These are phyloP conservation scores for Spinibarbus caldwelli DNA, from an alignment of 2,797 vertebrate genomes.

Conservation along the genomic window DNA sequence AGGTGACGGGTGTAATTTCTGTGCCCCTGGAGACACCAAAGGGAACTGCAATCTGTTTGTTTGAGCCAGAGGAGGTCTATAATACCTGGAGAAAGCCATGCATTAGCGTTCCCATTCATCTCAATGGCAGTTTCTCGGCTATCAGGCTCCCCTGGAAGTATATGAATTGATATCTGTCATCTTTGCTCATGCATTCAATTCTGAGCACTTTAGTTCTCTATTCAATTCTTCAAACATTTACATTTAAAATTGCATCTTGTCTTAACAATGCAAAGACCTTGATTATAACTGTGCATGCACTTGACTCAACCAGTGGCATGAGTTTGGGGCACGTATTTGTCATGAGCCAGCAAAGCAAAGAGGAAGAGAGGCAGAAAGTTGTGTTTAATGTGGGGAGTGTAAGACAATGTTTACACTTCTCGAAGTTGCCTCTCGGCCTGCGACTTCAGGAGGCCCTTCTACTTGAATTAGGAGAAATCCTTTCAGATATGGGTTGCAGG, in stretches of 20 bases:
- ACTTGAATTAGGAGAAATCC: slow-evolving; percentile 76
- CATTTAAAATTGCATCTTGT: neutral
- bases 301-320: neutral
- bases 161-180: neutral
- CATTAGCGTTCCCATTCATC: slow-evolving; percentile 1
- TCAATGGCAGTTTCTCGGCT: neutral
- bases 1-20: slow-evolving; percentile 8
- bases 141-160: neutral
- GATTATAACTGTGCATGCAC: too few relatives aligned
- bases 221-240: neutral
- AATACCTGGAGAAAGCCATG: neutral
- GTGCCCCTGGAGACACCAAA: neutral
- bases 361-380: slow-evolving; percentile 36
- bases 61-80: slow-evolving; percentile 6
- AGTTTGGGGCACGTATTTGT: neutral
- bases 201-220: neutral
- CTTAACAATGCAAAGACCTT: neutral
- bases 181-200: neutral
- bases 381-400: slow-evolving; percentile 12
- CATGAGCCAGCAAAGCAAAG: neutral
- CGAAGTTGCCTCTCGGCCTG: slow-evolving; percentile 69
- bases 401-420: slow-evolving; percentile 65
- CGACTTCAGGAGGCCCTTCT: slow-evolving; percentile 71
- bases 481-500: slow-evolving; percentile 54
- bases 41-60: neutral